A percentile compares a stretch with the other conserved stretches of the same genome.
Conservation (phyloP, 2,113 vertebrate species). For the Copsychus sechellarum region DNA sequence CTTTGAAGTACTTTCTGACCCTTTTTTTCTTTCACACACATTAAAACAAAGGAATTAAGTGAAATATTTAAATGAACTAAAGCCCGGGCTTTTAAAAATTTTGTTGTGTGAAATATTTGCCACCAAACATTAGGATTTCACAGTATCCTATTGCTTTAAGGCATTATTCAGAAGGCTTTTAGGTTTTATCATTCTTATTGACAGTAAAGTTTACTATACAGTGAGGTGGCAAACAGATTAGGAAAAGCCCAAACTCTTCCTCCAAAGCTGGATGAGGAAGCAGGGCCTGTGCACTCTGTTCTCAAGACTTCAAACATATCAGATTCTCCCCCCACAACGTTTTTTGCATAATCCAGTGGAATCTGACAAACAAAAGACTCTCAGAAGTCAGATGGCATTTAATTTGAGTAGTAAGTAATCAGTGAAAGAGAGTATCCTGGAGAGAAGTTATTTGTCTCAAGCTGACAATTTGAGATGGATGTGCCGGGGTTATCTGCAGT, state of each 20-base stretch:
- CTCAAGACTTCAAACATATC: constrained; percentile 61
- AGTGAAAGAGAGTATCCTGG: constrained; percentile 54
- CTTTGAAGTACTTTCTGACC: not conserved
- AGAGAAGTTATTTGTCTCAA: constrained; percentile 68
- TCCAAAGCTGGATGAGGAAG: constrained; percentile 33
- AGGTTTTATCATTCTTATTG: constrained; percentile 51
- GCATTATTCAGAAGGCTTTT: constrained; percentile 22
- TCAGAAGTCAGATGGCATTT: constrained; percentile 67
- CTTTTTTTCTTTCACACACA: not conserved
- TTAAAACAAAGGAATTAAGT: not conserved
- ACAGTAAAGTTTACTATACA: constrained; percentile 46
- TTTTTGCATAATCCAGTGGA: constrained; percentile 70
- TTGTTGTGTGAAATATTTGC: not conserved
- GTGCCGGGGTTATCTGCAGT: constrained; percentile 67
- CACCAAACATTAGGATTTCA: not conserved
- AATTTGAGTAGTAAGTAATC: constrained; percentile 68
- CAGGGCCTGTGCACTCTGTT: constrained; percentile 18
- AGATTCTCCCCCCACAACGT: not conserved
- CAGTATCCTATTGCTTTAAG: constrained; percentile 4
- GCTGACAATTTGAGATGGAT: constrained; percentile 69
- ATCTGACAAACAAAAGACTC: constrained; percentile 67
- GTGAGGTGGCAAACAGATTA: constrained; percentile 55
- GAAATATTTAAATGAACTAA: not conserved
- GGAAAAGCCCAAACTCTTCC: constrained; percentile 19
- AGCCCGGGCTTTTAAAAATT: not conserved